These are phyloP conservation scores for Oikopleura vanhoeffeni DNA, from an alignment of 23 tunicate genomes.

Conservation along the genomic window DNA sequence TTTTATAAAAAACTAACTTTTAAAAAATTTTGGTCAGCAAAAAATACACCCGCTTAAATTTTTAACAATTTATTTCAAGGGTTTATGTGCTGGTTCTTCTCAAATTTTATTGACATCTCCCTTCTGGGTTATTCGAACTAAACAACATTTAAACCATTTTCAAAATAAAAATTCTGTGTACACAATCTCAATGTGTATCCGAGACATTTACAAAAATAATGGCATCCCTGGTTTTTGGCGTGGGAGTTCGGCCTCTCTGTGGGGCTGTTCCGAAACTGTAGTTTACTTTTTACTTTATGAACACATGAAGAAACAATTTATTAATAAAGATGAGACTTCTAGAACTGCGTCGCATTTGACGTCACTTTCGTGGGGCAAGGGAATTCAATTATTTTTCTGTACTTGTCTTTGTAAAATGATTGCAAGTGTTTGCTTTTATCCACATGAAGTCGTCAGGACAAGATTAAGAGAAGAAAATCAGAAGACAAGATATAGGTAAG, in stretches of 20 bases:
- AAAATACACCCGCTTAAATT: no score
- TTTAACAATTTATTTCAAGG: no score
- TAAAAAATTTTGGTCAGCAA: no score
- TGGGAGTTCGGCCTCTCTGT: neutral
- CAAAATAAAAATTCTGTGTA: neutral
- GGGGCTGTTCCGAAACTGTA: neutral
- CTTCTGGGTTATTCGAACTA: neutral
- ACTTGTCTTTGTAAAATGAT: neutral
- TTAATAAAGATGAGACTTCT: neutral
- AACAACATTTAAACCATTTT: neutral
- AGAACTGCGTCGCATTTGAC: neutral
- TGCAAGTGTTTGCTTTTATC: neutral
- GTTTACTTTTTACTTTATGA: neutral
- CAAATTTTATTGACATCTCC: neutral
- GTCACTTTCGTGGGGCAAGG: neutral
- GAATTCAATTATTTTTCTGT: neutral
- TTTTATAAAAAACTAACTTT: no score
- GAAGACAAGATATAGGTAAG: neutral
- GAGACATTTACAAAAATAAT: neutral
- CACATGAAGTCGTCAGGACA: neutral
- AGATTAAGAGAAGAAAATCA: neutral
- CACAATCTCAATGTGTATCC: neutral
- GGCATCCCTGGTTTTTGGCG: neutral
- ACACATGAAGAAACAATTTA: neutral
- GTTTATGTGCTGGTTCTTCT: neutral